A percentile compares a stretch with the other conserved stretches of the same genome.
Conservation (phyloP, 2,797 vertebrate species). For the Varecia variegata region DNA sequence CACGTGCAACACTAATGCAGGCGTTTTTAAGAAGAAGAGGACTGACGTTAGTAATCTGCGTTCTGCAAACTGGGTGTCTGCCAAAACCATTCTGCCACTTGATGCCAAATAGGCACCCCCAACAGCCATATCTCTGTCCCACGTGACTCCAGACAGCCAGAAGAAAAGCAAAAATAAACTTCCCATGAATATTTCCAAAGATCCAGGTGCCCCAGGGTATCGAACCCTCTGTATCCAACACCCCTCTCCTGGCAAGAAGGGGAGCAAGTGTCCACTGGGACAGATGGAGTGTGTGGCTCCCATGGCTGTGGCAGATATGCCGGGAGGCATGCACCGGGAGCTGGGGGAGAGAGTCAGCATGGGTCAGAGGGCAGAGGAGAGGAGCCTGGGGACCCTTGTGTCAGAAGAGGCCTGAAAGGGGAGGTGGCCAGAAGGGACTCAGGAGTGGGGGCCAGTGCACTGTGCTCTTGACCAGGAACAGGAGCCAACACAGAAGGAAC, state of each 20-base stretch:
- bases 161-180: not conserved
- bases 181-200: not conserved
- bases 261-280: not conserved
- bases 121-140: not conserved
- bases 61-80: not conserved
- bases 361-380: not conserved
- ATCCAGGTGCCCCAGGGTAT: not conserved
- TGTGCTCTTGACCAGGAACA: not conserved
- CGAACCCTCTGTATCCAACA: not conserved
- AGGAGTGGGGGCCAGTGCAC: fast-evolving
- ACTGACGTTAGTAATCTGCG: fast-evolving
- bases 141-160: not conserved
- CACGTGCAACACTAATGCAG: not conserved
- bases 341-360: fast-evolving
- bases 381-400: not conserved
- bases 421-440: not conserved
- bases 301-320: not conserved
- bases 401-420: not conserved
- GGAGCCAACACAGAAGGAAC: not conserved
- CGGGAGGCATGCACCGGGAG: not conserved
- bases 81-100: not conserved
- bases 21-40: not conserved
- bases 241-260: not conserved
- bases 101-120: not conserved
- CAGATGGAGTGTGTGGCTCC: not conserved